Base-by-base conservation (phyloP, 2,113 vertebrate genomes). In the Triplophysa dalaica region DNA sequence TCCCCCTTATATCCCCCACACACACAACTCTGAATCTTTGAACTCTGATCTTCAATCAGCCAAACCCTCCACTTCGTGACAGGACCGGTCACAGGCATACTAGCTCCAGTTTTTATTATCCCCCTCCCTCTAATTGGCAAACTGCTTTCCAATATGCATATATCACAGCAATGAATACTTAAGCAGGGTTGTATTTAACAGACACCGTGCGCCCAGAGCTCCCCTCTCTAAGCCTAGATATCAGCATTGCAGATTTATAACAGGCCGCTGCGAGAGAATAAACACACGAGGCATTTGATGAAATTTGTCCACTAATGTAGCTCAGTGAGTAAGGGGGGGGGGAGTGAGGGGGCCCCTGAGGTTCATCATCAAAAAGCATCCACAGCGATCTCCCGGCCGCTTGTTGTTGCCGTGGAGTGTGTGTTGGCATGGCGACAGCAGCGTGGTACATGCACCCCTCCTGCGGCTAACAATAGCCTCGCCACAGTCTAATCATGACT, bases 121-220 rank as follows among this genome's bases (percentile, higher is more conserved):
- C 33, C 14, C 58, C 38, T 69, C 74, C 19, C 70, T 70, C 68
- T 84, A 84, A 84, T 81, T 81, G 82, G 83, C 24, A 52, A 81
- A 78, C 75, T 84, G 79, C 61, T 21, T 67, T 69, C 75, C 75
- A 68, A 75, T 78, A 75, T 78, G 83, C 75, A 63, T 81, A 84
- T 78, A 81, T 84, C 79, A 81, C 54, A 41, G 13, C 63, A 45
- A 70, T 81, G 69, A 80, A 81, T 78, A 70, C 79, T 69, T 48
- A 78, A 78, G 75, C 60, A 81, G 79, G 82, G 58, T 65, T 65
- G 24, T 81, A 84, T 78, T 81, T 81, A 81, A 78, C n/a, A 75
- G 75, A 77, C 8, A 26, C 11, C 24, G 4, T 65, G 17, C 24
- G 75, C 75, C 62, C 75, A 52, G 73, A 75, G 73, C 73, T 62